Conservation (phyloP, 2,113 vertebrate species). For the Mormyrus lacerda region DNA sequence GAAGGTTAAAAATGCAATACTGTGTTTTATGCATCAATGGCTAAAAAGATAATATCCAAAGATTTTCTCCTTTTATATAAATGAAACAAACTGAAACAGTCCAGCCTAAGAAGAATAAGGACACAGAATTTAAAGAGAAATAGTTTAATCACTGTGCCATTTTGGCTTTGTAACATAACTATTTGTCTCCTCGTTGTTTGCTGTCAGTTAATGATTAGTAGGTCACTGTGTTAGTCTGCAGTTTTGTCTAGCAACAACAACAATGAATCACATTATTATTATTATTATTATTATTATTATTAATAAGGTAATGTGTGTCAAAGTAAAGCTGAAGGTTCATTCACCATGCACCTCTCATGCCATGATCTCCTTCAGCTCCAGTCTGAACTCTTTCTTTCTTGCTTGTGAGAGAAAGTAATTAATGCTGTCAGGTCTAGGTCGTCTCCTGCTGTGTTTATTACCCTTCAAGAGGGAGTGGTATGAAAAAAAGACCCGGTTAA, state of each 20-base stretch:
- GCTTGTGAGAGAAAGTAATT: background rate
- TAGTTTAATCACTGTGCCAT: background rate
- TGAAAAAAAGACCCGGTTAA: background rate
- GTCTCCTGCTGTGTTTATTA: background rate
- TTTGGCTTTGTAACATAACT: background rate
- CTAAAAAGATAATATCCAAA: background rate
- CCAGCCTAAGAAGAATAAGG: background rate
- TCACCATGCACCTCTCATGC: slow-evolving; percentile 2
- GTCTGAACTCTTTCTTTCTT: background rate
- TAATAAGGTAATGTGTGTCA: background rate
- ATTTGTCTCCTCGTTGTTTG: background rate
- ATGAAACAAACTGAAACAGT: background rate
- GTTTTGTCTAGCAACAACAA: background rate
- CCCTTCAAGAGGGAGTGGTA: background rate
- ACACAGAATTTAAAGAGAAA: background rate
- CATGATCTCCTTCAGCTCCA: background rate
- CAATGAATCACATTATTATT: background rate
- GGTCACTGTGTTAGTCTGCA: background rate
- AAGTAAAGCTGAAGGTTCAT: background rate
- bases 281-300: background rate
- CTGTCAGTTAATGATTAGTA: background rate
- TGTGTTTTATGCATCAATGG: background rate
- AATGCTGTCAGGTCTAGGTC: background rate
- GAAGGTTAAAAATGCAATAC: background rate
- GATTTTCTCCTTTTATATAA: background rate